Evolutionary conservation across 2,797 vertebrate species (phyloP), one percentile per base, ranked within the genome.

Genomic region (Podarcis lilfordi): DNA sequence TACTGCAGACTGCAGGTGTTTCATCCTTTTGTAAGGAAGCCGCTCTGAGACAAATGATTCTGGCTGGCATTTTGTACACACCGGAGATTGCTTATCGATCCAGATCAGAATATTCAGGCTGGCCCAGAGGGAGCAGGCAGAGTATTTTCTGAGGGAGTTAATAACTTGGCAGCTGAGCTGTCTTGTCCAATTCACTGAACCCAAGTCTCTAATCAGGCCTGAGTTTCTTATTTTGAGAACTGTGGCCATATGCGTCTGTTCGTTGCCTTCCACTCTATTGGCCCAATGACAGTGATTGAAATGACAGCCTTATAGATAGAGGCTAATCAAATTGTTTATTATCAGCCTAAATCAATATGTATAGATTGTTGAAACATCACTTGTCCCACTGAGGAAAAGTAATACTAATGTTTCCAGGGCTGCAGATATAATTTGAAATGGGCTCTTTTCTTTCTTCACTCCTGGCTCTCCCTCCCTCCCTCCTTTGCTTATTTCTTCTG

Each of bases 261-360:
- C 95, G 96, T 97, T 97, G 96, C 97, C 98, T 98, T 99, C 98
- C 98, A 98, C 98, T 98, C 97, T 97, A 97, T 98, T 97, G 98
- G 97, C 97, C 97, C 96, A 95, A 96, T 97, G 98, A 98, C 98
- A 98, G 98, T 98, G 98, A 99, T 99, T 98, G 98, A 98, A 99
- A 98, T 99, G 98, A 99, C 98, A 99, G 98, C 98, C 98, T 85
- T 98, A 97, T 98, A 98, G 98, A 99, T 98, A 98, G 98, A 98
- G 98, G 98, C 98, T 99, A 99, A 99, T 99, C 99, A 99, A 99
- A 99, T 99, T 99, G 98, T 99, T 99, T 99, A 99, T 99, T 99
- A 99, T 99, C 98, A 98, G 98, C 98, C 97, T 98, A 97, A 99
- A 99, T 99, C 99, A 99, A 99, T 99, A 99, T 98, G 98, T 99